phyloP scores from a whole-genome alignment of 2,888 invertebrate genomes.

The Amphipyra tragopoginis region DNA sequence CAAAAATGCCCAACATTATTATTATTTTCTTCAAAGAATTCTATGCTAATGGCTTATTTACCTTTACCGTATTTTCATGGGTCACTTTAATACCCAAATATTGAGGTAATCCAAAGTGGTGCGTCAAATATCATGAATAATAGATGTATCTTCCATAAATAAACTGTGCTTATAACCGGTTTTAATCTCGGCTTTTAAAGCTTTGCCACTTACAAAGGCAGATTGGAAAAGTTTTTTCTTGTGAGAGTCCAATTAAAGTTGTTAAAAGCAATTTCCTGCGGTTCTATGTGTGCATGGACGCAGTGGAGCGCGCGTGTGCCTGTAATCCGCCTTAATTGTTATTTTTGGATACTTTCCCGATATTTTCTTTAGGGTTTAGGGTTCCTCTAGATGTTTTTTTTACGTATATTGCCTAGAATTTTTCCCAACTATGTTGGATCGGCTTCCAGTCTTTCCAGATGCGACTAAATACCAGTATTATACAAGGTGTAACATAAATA shows the following conservation, averaged over 20 bases:
- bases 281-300: constrained; percentile 73
- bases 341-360: constrained; percentile 56
- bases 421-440: neutral
- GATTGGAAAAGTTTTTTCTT: constrained; percentile 89
- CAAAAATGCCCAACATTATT: neutral
- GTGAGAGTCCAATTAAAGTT: constrained; percentile 86
- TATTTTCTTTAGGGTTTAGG: constrained; percentile 39
- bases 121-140: constrained; percentile 51
- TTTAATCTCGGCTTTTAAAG: constrained; percentile 81
- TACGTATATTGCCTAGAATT: neutral
- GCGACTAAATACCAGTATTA: too few species aligned
- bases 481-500: too few species aligned
- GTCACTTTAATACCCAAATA: constrained; percentile 36
- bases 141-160: constrained; percentile 65
- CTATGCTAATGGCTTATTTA: constrained; percentile 22
- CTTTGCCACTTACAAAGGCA: constrained; percentile 82
- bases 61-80: constrained; percentile 10
- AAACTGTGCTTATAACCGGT: constrained; percentile 72
- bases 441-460: too few species aligned
- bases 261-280: constrained; percentile 85
- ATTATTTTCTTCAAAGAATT: neutral
- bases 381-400: neutral
- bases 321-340: constrained; percentile 59
- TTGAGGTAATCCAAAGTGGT: constrained; percentile 41
- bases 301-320: constrained; percentile 48